Evolutionary conservation across 1,140 invertebrate species (phyloP).

Genomic region (Hyles vespertilio): DNA sequence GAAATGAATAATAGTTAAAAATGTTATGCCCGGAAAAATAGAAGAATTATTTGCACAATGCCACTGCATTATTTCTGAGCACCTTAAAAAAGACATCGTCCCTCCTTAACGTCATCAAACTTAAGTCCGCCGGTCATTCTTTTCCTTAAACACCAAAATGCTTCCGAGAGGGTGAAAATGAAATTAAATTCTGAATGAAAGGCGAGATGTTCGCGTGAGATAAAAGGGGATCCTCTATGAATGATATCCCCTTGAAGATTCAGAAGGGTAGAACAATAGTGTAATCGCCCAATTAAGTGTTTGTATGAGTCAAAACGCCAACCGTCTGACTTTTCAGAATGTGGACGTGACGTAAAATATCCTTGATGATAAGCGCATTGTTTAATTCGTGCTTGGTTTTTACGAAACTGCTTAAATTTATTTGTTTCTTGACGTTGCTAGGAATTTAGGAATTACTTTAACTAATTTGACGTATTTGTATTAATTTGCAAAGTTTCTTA

Average conservation of each 20-base stretch:
- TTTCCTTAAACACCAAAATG: slow-evolving; percentile 55
- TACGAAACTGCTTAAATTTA: too few relatives aligned
- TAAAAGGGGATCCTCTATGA: slow-evolving; percentile 65
- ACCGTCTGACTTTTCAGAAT: slow-evolving; percentile 28
- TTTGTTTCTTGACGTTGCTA: too few relatives aligned
- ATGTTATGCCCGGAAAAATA: too few relatives aligned
- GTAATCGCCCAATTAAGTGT: slow-evolving; percentile 71
- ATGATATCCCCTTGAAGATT: slow-evolving; percentile 58
- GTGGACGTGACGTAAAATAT: slow-evolving; percentile 16
- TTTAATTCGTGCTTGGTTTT: background rate
- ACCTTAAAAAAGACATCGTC: slow-evolving; percentile 26
- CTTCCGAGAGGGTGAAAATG: slow-evolving; percentile 60
- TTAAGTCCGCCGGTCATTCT: slow-evolving; percentile 68
- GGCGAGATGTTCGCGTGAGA: slow-evolving; percentile 46
- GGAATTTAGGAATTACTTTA: too few relatives aligned
- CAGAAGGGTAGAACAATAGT: slow-evolving; percentile 66
- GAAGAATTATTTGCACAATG: too few relatives aligned
- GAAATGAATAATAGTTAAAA: too few relatives aligned
- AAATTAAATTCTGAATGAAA: slow-evolving; percentile 74
- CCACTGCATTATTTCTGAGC: background rate
- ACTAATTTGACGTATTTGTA: too few relatives aligned
- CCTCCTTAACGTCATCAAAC: slow-evolving; percentile 46
- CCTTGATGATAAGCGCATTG: slow-evolving; percentile 1
- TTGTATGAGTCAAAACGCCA: slow-evolving; percentile 43
- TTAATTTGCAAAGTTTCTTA: too few relatives aligned